Conservation (phyloP, 1,140 invertebrate genomes). For the Papilio polytes region DNA sequence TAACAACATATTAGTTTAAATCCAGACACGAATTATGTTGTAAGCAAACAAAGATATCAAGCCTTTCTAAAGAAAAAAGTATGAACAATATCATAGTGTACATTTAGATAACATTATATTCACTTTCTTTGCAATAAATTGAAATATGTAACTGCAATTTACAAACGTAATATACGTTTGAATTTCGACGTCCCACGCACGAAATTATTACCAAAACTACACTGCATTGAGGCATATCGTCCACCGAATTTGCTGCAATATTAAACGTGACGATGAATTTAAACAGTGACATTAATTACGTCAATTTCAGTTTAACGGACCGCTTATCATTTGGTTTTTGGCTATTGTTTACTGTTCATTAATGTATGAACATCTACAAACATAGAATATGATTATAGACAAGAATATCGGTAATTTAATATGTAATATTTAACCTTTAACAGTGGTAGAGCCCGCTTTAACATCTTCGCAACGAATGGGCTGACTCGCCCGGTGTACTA, state of each 20-base stretch:
- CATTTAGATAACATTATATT: no score
- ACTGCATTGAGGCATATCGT: not conserved
- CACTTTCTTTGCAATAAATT: no score
- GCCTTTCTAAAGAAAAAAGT: no score
- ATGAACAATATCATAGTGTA: no score
- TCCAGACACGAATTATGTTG: not conserved
- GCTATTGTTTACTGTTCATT: conserved; percentile 6
- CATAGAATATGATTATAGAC: not conserved
- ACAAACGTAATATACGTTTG: not conserved
- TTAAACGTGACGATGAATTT: conserved; percentile 8
- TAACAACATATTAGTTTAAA: not conserved
- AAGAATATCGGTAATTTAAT: not conserved
- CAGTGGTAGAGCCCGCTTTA: no score
- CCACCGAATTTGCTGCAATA: not conserved
- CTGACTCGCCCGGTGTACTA: no score
- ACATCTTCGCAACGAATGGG: no score
- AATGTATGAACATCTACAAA: not conserved
- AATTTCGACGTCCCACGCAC: not conserved
- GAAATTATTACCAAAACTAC: not conserved
- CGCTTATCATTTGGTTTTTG: not conserved
- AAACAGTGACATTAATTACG: conserved; percentile 18
- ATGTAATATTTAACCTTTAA: not conserved
- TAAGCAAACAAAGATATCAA: no score
- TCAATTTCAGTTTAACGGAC: conserved; percentile 12
- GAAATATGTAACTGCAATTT: no score